Base-by-base conservation (phyloP, 2,113 vertebrate species). In the Sinocyclocheilus grahami region DNA sequence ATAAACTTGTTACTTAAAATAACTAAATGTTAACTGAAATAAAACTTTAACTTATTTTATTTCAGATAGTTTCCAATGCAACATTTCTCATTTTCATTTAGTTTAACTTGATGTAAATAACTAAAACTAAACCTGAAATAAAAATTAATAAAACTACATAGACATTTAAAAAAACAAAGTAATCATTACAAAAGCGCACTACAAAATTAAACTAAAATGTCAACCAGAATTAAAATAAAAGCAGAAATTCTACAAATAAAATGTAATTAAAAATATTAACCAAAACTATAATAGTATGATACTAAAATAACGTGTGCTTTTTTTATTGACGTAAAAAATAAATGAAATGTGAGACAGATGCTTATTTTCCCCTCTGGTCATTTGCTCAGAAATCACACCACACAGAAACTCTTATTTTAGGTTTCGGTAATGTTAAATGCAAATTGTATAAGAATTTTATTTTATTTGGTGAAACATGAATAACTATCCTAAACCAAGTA, bases 351-450 rank as follows among this genome's bases (percentile, higher is more conserved):
- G 22, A 24, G 42, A 75, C 1, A 42, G 71, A 74, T n/a, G 2
- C 18, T 39, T 9, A 16, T 53, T 58, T 60, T 13, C 11, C 10
- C 20, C 10, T 39, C 55, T 14, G 77, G 53, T 39, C 20, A 79
- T 79, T 79, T 79, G 5, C 6, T 39, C 78, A 8, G 53, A 58
- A 33, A 11, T 78, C 42, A 24, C 33, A 42, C 7, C 16, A n/a
- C 53, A 60, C 30, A 79, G 53, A 79, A 60, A 39, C 78, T 80
- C 55, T n/a, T n/a, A 39, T 80, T n/a, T 24, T 62, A 22, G 18
- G 33, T 42, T 62, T 78, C n/a, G 48, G 42, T 48, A 48, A 76
- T 51, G 1, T 48, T 74, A 22, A 74, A 12, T 12, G 18, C 9
- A 42, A 42, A 42, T 8, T 42, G 39, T 8, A 42, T 42, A 42